Evolutionary conservation across 2,113 vertebrate species (phyloP), one percentile per base, ranked within the genome.

Genomic region (Psephotus haematonotus): DNA sequence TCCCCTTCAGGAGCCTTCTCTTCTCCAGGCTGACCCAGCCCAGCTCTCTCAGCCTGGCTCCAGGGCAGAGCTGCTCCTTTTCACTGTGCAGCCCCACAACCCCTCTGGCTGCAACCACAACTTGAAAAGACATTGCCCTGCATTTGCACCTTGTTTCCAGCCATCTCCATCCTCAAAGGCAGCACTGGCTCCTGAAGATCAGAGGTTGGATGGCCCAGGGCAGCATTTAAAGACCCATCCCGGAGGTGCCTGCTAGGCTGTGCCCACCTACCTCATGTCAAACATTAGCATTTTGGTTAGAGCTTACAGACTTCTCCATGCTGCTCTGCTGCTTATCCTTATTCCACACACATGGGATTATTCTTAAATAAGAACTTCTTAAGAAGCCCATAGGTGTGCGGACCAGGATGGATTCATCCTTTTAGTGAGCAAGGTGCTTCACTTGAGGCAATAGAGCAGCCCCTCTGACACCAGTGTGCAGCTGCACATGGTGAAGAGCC

Each of bases 231-330:
- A 46, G 72, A 74, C 60, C 11, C 43, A 33, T 8, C 11, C 39
- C 13, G 5, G 50, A 4, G 13, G 43, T 18, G 29, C 44, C 75
- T 93, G 70, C 62, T 11, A 12, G 29, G 46, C 77, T 69, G 20
- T 17, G 49, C 92, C 65, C 25, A 28, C 70, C 62, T 4, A n/a
- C 37, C 52, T 28, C 1, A 0, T 49, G 63, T 29, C 27, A 47
- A 60, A 59, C 17, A 35, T 28, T 39, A 31, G 84, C 49, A 2
- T 57, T 47, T 46, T 5, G 4, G 28, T 33, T 13, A 39, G 31
- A 88, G 41, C 47, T 72, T 11, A 4, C 10, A 22, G 43, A 33
- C 25, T 43, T 37, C 0, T 41, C 37, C 1, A 0, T 13, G 62
- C 55, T 92, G 33, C 10, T n/a, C 22, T 75, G 39, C 71, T 75